Conservation (phyloP, 2,888 invertebrate species). For the Chouioia cunea region DNA sequence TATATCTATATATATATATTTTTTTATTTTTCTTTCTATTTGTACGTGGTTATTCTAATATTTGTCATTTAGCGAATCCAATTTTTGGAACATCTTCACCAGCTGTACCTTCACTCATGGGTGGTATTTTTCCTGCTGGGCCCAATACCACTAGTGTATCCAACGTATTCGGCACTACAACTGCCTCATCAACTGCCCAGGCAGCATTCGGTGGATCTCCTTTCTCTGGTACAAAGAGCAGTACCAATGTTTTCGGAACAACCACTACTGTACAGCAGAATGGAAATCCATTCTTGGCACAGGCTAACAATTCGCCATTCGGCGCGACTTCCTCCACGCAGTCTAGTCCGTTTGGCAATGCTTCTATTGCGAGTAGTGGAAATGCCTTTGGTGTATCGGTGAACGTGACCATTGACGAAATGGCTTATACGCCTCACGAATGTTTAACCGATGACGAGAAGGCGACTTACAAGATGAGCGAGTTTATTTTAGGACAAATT, state of each 20-base stretch:
- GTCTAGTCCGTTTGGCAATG: slow-evolving; percentile 42
- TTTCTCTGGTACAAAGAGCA: slow-evolving; percentile 54
- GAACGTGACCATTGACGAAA: slow-evolving; percentile 54
- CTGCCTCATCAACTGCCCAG: slow-evolving; percentile 16
- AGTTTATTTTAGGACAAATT: slow-evolving; percentile 60
- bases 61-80: slow-evolving; percentile 21
- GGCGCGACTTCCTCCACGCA: slow-evolving; percentile 37
- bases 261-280: slow-evolving; percentile 32
- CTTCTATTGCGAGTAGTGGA: background rate
- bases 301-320: slow-evolving; percentile 41
- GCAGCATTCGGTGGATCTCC: slow-evolving; percentile 57
- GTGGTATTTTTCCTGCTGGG: slow-evolving; percentile 5
- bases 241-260: slow-evolving; percentile 17
- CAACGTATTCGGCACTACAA: slow-evolving; percentile 23
- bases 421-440: slow-evolving; percentile 55
- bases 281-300: slow-evolving; percentile 48
- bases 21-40: background rate
- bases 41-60: background rate
- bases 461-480: slow-evolving; percentile 54
- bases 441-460: slow-evolving; percentile 63
- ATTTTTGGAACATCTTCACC: slow-evolving; percentile 19
- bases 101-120: slow-evolving; percentile 33
- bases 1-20: background rate
- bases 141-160: background rate
- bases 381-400: slow-evolving; percentile 41